Conservation (phyloP, 2,888 invertebrate genomes). For the Antitype chi region DNA sequence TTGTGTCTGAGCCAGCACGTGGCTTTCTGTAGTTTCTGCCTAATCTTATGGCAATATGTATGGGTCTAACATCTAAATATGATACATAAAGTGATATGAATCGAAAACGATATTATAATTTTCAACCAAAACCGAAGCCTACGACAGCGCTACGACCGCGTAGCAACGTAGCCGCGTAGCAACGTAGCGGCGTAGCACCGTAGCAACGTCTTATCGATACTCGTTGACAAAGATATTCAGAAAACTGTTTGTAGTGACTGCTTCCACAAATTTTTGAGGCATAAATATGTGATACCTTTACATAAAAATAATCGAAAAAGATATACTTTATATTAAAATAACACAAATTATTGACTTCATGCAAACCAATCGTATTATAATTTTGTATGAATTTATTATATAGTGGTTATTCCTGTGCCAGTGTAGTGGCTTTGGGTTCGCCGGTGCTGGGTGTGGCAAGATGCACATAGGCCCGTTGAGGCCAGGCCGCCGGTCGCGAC, state of each 20-base stretch:
- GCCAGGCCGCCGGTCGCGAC: slow-evolving; percentile 76
- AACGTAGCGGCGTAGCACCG: slow-evolving; percentile 12
- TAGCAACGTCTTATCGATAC: not conserved
- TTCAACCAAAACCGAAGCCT: not conserved
- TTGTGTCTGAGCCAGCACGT: not conserved
- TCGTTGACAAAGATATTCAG: not conserved
- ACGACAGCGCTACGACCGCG: not conserved
- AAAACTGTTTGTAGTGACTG: not conserved
- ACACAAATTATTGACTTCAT: not conserved
- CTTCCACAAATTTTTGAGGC: not conserved
- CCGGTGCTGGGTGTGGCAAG: slow-evolving; percentile 81
- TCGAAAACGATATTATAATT: not conserved
- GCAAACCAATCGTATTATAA: not conserved
- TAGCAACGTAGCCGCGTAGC: slow-evolving; percentile 19
- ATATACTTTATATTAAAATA: not conserved
- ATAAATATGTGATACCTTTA: not conserved
- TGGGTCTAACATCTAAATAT: not conserved
- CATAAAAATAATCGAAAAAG: not conserved
- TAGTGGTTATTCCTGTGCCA: slow-evolving; percentile 74
- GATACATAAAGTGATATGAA: not conserved
- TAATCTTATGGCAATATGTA: not conserved
- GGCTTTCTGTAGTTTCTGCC: no score
- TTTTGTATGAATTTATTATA: not conserved
- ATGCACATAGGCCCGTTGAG: slow-evolving; percentile 77
- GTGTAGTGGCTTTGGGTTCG: slow-evolving; percentile 73